Evolutionary conservation across 2,113 vertebrate species (phyloP).

Genomic region (Grammomys surdaster): DNA sequence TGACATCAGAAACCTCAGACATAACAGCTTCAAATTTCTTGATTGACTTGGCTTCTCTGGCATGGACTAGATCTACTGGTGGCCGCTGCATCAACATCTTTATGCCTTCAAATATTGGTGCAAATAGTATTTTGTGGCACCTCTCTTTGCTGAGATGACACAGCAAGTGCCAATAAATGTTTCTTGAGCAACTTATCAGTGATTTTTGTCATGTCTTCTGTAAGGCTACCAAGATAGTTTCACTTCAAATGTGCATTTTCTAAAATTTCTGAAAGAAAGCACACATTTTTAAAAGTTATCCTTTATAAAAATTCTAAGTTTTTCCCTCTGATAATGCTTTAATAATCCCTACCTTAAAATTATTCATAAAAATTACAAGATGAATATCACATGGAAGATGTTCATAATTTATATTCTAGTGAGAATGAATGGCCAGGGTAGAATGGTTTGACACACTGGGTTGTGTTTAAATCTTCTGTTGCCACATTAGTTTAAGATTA

Average conservation of each 20-base stretch:
- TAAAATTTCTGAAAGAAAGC: neutral
- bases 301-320: constrained; percentile 20
- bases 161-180: constrained; percentile 16
- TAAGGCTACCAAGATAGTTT: neutral
- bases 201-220: constrained; percentile 47
- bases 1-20: neutral
- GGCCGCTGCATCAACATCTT: neutral
- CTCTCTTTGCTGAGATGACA: constrained; percentile 14
- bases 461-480: neutral
- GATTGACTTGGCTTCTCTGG: neutral
- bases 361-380: neutral
- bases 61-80: neutral
- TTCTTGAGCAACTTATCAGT: constrained; percentile 13
- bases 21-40: neutral
- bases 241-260: neutral
- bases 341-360: neutral
- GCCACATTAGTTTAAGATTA: constrained; percentile 16
- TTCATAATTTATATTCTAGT: neutral
- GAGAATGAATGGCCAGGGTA: neutral
- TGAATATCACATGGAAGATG: constrained; percentile 19
- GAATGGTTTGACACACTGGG: neutral
- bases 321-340: neutral
- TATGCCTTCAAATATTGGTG: neutral
- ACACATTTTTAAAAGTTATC: neutral
- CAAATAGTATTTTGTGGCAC: neutral